These are phyloP conservation scores for Parnassius mnemosyne DNA, from an alignment of 2,888 invertebrate genomes.

Conservation along the genomic window DNA sequence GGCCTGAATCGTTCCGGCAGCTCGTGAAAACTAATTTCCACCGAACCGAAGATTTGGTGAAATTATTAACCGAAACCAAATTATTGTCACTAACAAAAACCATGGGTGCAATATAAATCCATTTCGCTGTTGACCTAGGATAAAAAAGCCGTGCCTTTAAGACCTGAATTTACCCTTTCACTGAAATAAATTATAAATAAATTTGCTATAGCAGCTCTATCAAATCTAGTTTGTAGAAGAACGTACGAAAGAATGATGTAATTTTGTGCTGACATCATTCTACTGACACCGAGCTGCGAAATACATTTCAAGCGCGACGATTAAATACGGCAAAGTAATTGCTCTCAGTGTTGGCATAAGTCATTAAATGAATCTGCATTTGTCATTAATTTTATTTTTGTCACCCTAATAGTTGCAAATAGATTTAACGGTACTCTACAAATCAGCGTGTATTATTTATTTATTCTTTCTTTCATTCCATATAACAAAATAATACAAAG, in stretches of 20 bases:
- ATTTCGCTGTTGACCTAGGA: background rate
- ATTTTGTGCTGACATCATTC: conserved; percentile 51
- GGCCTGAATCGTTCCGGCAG: no score
- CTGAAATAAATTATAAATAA: conserved; percentile 10
- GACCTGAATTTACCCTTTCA: conserved; percentile 8
- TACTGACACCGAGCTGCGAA: conserved; percentile 45
- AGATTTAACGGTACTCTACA: no score
- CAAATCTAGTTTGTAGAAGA: conserved; percentile 16
- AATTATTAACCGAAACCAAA: no score
- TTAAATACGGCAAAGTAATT: conserved; percentile 35
- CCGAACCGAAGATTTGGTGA: no score
- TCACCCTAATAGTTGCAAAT: background rate
- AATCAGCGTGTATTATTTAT: no score
- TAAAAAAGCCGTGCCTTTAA: background rate
- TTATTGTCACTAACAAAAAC: no score
- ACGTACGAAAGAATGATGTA: conserved; percentile 44
- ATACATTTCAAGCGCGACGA: conserved; percentile 32
- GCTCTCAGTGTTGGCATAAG: background rate
- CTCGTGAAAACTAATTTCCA: no score
- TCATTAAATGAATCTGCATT: conserved; percentile 11
- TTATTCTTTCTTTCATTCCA: no score
- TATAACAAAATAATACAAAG: no score
- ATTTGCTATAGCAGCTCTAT: conserved; percentile 19
- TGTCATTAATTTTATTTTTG: conserved; percentile 2
- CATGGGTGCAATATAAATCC: no score